A percentile compares a stretch with the other conserved stretches of the same genome.
Conservation (phyloP, 2,888 invertebrate species). For the Dryadula phaetusa region DNA sequence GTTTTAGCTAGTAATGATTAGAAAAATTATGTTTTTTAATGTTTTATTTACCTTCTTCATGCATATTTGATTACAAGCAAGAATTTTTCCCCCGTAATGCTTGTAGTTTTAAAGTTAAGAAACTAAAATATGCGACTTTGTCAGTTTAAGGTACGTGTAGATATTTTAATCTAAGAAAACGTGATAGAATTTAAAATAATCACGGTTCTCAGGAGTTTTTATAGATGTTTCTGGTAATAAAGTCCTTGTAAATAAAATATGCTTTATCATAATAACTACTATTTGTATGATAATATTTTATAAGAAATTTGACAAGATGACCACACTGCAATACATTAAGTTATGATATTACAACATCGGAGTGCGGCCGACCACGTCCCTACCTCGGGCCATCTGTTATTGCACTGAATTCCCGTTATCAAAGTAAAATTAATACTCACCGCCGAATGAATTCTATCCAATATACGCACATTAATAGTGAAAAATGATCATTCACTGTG, state of each 20-base stretch:
- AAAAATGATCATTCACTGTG: constrained; percentile 65
- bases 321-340: constrained; percentile 21
- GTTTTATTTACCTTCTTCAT: background rate
- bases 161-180: background rate
- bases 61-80: background rate
- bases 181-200: background rate
- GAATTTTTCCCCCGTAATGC: background rate
- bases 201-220: no score
- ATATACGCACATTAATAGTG: constrained; percentile 68
- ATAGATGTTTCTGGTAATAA: background rate
- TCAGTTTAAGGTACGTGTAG: background rate
- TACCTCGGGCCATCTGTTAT: constrained; percentile 52
- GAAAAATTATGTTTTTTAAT: constrained; percentile 20
- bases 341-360: constrained; percentile 46
- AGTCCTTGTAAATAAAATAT: background rate
- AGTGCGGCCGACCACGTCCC: constrained; percentile 39
- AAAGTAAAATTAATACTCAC: constrained; percentile 65
- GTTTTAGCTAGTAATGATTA: constrained; percentile 42
- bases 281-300: constrained; percentile 9
- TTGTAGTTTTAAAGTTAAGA: constrained; percentile 1
- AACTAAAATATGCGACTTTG: background rate
- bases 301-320: constrained; percentile 13
- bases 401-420: constrained; percentile 66
- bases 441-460: constrained; percentile 55
- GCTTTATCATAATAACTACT: background rate